Evolutionary conservation across 1,140 invertebrate genomes (phyloP).

Genomic region (Drosophila chauvacae): DNA sequence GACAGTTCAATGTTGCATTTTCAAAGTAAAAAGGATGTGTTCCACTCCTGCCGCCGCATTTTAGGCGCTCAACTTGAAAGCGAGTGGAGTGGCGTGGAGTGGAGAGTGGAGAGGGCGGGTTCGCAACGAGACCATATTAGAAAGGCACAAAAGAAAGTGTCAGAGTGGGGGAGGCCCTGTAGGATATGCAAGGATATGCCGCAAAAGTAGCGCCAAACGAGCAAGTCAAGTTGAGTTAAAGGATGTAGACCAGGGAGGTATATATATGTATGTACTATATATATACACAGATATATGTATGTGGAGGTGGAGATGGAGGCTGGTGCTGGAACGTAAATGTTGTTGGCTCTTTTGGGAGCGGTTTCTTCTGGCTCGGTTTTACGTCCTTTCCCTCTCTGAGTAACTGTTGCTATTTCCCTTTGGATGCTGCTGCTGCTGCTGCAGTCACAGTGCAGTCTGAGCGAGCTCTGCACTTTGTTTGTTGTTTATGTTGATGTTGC

Average conservation of each 20-base stretch:
- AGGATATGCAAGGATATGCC: constrained; percentile 54
- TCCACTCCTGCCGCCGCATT: constrained; percentile 41
- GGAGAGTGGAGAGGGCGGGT: neutral
- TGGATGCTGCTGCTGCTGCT: constrained; percentile 17
- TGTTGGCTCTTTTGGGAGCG: constrained; percentile 49
- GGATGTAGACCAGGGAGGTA: constrained; percentile 16
- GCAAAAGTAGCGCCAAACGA: constrained; percentile 70
- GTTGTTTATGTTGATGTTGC: constrained; percentile 48
- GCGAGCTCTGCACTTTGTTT: constrained; percentile 37
- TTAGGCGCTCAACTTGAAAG: constrained; percentile 72
- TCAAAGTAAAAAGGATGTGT: constrained; percentile 61
- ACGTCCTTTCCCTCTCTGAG: constrained; percentile 24
- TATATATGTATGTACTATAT: neutral
- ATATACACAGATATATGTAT: neutral
- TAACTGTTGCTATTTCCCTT: constrained; percentile 55
- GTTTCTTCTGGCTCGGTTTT: constrained; percentile 30
- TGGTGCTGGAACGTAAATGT: constrained; percentile 46
- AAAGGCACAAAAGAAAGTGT: constrained; percentile 64
- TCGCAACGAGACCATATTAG: constrained; percentile 36
- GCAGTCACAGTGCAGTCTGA: constrained; percentile 23
- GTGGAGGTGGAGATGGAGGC: neutral
- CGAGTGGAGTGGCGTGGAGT: constrained; percentile 5
- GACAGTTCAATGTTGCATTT: constrained; percentile 80
- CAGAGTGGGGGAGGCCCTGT: constrained; percentile 15
- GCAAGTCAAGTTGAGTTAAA: constrained; percentile 63